Evolutionary conservation across 2,113 vertebrate genomes (phyloP).

Genomic region (Pitta sordida): DNA sequence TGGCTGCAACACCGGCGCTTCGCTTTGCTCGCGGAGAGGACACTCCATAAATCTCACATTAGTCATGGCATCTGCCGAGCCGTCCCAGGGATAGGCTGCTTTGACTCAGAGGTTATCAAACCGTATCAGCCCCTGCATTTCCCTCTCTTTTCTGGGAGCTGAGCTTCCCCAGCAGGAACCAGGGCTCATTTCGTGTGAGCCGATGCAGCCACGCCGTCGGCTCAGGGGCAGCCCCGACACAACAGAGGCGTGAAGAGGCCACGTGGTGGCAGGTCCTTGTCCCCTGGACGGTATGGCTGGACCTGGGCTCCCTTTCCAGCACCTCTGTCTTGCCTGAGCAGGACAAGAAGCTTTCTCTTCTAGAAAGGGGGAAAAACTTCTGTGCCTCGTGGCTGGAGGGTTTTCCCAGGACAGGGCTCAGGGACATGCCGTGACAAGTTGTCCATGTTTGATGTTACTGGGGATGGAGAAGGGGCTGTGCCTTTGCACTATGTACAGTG

Average conservation of each 20-base stretch:
- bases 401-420: neutral
- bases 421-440: neutral
- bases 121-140: neutral
- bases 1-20: slow-evolving; percentile 7
- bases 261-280: neutral
- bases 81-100: slow-evolving; percentile 37
- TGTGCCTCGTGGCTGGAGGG: neutral
- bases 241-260: fast-evolving
- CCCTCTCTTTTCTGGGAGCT: neutral
- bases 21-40: slow-evolving; percentile 36
- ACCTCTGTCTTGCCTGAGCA: neutral
- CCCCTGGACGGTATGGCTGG: neutral
- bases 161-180: neutral
- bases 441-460: neutral
- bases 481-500: fast-evolving
- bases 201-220: neutral
- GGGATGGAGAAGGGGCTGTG: neutral
- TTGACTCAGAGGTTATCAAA: slow-evolving; percentile 55
- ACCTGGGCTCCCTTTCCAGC: neutral
- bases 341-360: neutral
- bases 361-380: neutral
- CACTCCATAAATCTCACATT: slow-evolving; percentile 65
- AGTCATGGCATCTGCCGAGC: slow-evolving; percentile 37
- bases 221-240: neutral
- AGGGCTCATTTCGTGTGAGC: slow-evolving; percentile 26